Evolutionary conservation across 1,140 invertebrate species (phyloP), one percentile per base, ranked within the genome.

Genomic region (Micrasema longulum): DNA sequence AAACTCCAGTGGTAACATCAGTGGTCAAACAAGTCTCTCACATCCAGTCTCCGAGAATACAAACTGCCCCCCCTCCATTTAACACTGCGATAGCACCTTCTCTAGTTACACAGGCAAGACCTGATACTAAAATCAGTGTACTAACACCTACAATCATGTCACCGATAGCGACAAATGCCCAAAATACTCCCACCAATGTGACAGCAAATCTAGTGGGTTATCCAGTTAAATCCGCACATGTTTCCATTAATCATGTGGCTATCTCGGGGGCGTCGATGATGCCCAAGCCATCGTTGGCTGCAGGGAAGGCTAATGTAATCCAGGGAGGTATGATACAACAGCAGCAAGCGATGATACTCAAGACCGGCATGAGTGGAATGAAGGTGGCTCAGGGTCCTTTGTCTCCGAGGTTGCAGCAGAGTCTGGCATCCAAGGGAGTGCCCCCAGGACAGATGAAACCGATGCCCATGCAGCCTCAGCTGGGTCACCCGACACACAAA

Each of bases 401-500:
- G 22, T 71, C 69, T 66, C 69, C 69, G 16, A 45, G 69, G 11
- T 16, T 72, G 62, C 67, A 65, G 57, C 60, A 55, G 36, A 69
- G 52, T 31, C 31, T 72, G 16, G 35, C 70, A 5, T 62, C 64
- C 14, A 76, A 76, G 53, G 41, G 60, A 11, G 45, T 57, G 57
- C 38, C 60, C 5, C 65, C 31, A 52, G 64, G 60, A 36, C 74
- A 72, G 18, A 52, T 70, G 23, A 76, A 76, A 47, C 66, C 52
- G 14, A 43, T 63, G 10, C 20, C 48, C 38, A 71, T 76, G 53
- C 74, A 76, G 55, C 74, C 71, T 5, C 73, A 74, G 36, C 63
- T 74, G 1, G 68, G 68, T 31, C 72, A 74, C 60, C 69, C 36
- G 20, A 62, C 73, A 22, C 69, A 69, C 31, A 75, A 75, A 69